Evolutionary conservation across 2,113 vertebrate species (phyloP).

Genomic region (Ceratotherium simum): DNA sequence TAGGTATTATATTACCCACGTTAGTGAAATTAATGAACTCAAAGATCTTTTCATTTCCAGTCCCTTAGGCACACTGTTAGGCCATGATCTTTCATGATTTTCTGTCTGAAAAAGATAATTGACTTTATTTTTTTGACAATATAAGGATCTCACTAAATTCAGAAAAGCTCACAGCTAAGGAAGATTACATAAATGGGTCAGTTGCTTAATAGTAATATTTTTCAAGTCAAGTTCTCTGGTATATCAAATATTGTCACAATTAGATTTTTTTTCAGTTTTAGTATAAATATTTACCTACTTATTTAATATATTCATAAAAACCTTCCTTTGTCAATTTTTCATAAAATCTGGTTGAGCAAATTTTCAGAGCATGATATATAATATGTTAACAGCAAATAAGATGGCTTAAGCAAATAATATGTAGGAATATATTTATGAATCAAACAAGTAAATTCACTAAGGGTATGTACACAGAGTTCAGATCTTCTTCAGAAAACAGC

Average conservation of each 20-base stretch:
- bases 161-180: slow-evolving; percentile 18
- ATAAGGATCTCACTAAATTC: neutral
- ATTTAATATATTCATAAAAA: neutral
- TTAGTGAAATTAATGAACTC: slow-evolving; percentile 69
- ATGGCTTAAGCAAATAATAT: neutral
- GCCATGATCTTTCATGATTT: slow-evolving; percentile 26
- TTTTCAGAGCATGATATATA: slow-evolving; percentile 4
- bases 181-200: slow-evolving; percentile 35
- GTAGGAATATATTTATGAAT: slow-evolving; percentile 2
- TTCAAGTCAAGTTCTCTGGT: neutral
- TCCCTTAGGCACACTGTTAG: slow-evolving; percentile 18
- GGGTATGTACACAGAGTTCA: neutral
- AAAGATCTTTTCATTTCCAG: slow-evolving; percentile 64
- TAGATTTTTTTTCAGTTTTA: neutral
- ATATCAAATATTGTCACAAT: neutral
- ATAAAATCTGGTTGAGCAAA: neutral
- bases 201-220: slow-evolving; percentile 42
- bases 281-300: neutral
- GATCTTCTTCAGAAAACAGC: neutral
- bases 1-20: slow-evolving; percentile 16
- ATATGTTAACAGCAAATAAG: neutral
- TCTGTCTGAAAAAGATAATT: slow-evolving; percentile 63
- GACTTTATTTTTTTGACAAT: slow-evolving; percentile 54
- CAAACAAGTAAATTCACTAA: neutral
- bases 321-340: neutral